phyloP scores from a whole-genome alignment of 2,113 vertebrate species.

The Lipotes vexillifer region DNA sequence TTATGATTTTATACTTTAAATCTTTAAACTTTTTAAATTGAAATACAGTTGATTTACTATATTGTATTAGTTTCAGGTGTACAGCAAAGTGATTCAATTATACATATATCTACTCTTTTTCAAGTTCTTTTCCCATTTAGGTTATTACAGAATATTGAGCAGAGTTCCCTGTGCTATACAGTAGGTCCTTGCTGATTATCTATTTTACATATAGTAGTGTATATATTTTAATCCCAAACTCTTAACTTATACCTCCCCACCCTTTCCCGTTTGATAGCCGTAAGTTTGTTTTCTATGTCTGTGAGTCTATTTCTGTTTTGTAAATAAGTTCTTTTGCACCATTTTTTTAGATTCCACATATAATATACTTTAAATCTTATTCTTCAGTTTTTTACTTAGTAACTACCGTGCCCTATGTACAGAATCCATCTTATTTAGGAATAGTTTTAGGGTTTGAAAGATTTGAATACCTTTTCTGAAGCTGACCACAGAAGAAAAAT shows the following conservation, averaged over 20 bases:
- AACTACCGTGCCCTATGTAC: background rate
- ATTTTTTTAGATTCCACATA: background rate
- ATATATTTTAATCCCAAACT: background rate
- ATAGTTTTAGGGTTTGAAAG: background rate
- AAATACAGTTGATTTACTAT: background rate
- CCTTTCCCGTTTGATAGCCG: background rate
- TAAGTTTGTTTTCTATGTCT: background rate
- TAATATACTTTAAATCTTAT: background rate
- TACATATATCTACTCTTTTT: too few relatives aligned
- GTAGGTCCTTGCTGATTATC: background rate
- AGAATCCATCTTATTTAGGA: background rate
- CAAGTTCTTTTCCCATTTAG: too few relatives aligned
- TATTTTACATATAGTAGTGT: background rate
- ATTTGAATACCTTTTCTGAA: background rate
- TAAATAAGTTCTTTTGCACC: background rate
- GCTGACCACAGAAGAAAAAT: background rate
- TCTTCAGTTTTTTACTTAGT: background rate
- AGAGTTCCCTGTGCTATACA: background rate
- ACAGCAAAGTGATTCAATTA: background rate
- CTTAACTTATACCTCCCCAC: background rate
- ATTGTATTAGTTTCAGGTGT: background rate
- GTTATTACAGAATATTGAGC: background rate
- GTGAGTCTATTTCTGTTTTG: background rate
- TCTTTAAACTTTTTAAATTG: background rate
- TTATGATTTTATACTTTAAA: background rate